Evolutionary conservation across 1,140 invertebrate genomes (phyloP), one percentile per base, ranked within the genome.

Genomic region (Formica selysi): DNA sequence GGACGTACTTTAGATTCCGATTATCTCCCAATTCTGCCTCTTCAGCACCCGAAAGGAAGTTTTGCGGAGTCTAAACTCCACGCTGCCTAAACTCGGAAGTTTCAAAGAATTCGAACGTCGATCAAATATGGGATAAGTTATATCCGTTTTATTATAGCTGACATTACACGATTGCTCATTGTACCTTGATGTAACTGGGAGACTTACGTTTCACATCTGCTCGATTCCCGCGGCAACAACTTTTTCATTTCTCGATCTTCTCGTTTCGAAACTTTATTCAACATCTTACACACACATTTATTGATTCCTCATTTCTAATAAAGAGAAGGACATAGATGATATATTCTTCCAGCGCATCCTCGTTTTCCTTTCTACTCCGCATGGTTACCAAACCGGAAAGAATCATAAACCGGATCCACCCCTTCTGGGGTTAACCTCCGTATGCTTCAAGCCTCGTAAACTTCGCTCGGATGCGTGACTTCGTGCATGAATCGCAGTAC

Each of bases 401-500:
- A 86, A 89, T 89, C 87, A 76, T 89, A 89, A 89, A 89, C 59
- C 38, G 84, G 67, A 83, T 86, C 59, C 38, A 81, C 71, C 62
- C 19, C 38, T 65, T 48, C 36, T 74, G 19, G 48, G 41, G 38
- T 70, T 73, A 88, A 89, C 87, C 76, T 67, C 85, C 76, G 68
- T 76, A 61, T 85, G 44, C 29, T 79, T 85, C 62, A 85, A 87
- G 54, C 87, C 11, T 89, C 89, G 74, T 90, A 89, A 87, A 88
- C 73, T 73, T 38, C 48, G 38, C 78, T 86, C 67, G 51, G 74
- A 59, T 79, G 57, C 67, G 70, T 80, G 85, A 80, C 70, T 70
- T 71, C 57, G 59, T 44, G 62, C 19, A 32, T 32, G 57, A 44
- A 68, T 57, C 36, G 16, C 48, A 41, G 22, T 11, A 8, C 38